Conservation (phyloP, 2,113 vertebrate genomes). For the Uria lomvia region DNA sequence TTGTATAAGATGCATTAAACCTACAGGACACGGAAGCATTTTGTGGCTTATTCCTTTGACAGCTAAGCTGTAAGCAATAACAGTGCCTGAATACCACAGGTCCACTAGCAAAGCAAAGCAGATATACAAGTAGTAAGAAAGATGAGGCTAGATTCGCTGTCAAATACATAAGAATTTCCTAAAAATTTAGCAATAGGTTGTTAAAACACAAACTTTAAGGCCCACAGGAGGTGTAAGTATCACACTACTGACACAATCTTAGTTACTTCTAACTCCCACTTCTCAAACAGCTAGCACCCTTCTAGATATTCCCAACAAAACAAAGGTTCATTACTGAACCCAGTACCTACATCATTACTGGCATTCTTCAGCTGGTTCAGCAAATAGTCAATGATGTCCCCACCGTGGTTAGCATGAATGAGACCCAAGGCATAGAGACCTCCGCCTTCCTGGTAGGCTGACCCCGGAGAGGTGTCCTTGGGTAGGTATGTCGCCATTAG, state of each 20-base stretch:
- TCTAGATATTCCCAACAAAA: neutral
- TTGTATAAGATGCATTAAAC: neutral
- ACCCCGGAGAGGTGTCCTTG: slow-evolving; percentile 97
- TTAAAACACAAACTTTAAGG: neutral
- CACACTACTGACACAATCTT: neutral
- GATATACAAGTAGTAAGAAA: neutral
- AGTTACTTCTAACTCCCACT: neutral
- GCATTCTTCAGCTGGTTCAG: slow-evolving; percentile 97
- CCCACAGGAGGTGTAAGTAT: neutral
- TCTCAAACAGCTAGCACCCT: neutral
- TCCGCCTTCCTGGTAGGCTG: slow-evolving; percentile 97
- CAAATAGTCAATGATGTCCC: slow-evolving; percentile 97
- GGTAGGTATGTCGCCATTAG: slow-evolving; percentile 98
- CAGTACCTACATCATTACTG: slow-evolving; percentile 90
- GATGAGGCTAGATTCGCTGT: neutral
- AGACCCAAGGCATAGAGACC: slow-evolving; percentile 96
- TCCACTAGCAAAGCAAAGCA: neutral
- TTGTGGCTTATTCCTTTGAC: neutral
- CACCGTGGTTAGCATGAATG: slow-evolving; percentile 97
- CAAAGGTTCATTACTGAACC: neutral
- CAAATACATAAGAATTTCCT: neutral
- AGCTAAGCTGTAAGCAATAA: neutral
- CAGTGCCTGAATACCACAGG: neutral
- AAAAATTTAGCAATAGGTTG: neutral
- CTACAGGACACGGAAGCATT: neutral